These are phyloP conservation scores for Nothoprocta perdicaria DNA, from an alignment of 2,113 vertebrate genomes.

Conservation along the genomic window DNA sequence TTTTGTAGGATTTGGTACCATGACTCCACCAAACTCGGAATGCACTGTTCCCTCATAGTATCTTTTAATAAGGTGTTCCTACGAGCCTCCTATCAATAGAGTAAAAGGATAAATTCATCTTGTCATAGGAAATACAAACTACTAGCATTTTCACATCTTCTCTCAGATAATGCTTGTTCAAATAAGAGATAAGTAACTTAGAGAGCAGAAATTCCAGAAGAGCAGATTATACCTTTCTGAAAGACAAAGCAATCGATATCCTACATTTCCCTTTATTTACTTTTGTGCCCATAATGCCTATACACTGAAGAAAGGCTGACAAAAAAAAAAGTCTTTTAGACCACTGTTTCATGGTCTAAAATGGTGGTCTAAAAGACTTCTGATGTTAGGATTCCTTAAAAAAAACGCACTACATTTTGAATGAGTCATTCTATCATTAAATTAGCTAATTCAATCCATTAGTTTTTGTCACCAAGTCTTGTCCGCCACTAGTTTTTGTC, in stretches of 20 bases:
- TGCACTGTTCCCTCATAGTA: constrained; percentile 94
- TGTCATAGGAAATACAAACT: neutral
- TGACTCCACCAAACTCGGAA: constrained; percentile 95
- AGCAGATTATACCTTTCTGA: neutral
- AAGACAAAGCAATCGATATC: neutral
- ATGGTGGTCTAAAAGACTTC: neutral
- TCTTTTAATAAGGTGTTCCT: constrained; percentile 97
- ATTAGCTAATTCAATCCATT: neutral
- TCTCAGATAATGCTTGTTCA: neutral
- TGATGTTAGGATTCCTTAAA: neutral
- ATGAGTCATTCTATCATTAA: neutral
- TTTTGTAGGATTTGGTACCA: constrained; percentile 98
- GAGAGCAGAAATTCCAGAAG: neutral
- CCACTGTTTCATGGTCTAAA: neutral
- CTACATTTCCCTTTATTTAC: neutral
- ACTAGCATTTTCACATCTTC: neutral
- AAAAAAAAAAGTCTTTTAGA: neutral
- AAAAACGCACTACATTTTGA: neutral
- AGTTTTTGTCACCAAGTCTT: neutral
- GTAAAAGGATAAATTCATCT: neutral
- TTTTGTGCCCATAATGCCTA: neutral
- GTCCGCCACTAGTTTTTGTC: neutral
- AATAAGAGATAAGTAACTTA: neutral
- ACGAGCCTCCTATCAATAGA: constrained; percentile 85
- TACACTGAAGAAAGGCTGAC: neutral